Evolutionary conservation across 2,888 invertebrate species (phyloP).

Genomic region (Coelopa pilipes): DNA sequence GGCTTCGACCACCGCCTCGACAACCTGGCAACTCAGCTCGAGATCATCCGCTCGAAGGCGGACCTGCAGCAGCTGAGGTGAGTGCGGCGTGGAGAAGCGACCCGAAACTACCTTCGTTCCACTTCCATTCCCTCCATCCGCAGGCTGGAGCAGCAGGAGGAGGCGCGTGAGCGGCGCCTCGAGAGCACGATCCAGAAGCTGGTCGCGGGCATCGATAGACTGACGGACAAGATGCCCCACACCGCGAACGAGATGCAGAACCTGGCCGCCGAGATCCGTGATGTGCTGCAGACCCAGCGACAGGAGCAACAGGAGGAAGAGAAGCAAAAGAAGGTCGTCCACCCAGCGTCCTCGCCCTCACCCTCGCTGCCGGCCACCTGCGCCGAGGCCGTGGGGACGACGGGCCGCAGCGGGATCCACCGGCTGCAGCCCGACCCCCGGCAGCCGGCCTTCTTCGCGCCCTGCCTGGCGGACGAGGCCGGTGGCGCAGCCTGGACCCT

Average conservation of each 20-base stretch:
- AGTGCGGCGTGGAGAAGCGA: neutral
- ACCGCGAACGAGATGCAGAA: no score
- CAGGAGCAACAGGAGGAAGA: no score
- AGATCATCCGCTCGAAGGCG: neutral
- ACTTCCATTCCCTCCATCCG: no score
- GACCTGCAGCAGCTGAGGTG: neutral
- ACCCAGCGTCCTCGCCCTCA: no score
- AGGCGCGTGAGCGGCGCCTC: neutral
- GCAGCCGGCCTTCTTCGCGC: constrained; percentile 70
- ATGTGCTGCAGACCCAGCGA: no score
- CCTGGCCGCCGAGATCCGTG: no score
- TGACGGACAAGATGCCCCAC: no score
- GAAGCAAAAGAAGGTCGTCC: no score
- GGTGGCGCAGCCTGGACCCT: neutral
- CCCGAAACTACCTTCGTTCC: no score
- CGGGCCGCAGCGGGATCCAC: constrained; percentile 21
- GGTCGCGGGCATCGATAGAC: no score
- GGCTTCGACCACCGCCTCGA: neutral
- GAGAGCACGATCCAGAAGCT: no score
- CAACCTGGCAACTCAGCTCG: neutral
- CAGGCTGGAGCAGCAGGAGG: neutral
- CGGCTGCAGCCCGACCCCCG: neutral
- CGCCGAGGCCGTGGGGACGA: neutral
- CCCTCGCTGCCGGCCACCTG: constrained; percentile 17
- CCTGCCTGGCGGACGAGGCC: constrained; percentile 69